These are phyloP conservation scores for Prosapia bicincta DNA, from an alignment of 2,888 invertebrate genomes.

Conservation along the genomic window DNA sequence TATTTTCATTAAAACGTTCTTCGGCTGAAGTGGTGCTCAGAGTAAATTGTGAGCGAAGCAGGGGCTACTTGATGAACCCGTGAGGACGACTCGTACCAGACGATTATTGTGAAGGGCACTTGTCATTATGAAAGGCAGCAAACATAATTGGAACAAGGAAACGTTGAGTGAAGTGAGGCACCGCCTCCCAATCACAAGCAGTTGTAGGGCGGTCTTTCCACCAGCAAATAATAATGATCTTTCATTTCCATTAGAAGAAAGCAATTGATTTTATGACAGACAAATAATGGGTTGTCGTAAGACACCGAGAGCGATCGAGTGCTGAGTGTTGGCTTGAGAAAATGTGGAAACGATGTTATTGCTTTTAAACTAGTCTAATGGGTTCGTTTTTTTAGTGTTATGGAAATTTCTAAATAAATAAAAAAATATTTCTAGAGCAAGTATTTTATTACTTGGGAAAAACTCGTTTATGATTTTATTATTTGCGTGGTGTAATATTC, in stretches of 20 bases:
- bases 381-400: too few relatives aligned
- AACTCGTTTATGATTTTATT: too few relatives aligned
- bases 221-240: neutral
- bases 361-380: too few relatives aligned
- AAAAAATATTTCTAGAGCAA: too few relatives aligned
- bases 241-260: neutral
- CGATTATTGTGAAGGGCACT: neutral
- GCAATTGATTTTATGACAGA: neutral
- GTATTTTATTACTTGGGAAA: too few relatives aligned
- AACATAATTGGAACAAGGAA: neutral
- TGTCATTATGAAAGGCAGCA: neutral
- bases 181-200: slow-evolving; percentile 2
- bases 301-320: neutral
- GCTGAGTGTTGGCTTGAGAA: too few relatives aligned
- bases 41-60: neutral
- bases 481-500: too few relatives aligned
- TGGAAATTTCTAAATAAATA: too few relatives aligned
- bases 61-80: neutral
- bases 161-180: neutral
- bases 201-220: neutral
- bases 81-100: neutral
- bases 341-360: too few relatives aligned
- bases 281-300: neutral
- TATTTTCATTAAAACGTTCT: neutral
- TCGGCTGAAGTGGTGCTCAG: neutral